A percentile compares a stretch with the other conserved stretches of the same genome.
Conservation (phyloP, 2,888 invertebrate genomes). For the Tipula vernalis region DNA sequence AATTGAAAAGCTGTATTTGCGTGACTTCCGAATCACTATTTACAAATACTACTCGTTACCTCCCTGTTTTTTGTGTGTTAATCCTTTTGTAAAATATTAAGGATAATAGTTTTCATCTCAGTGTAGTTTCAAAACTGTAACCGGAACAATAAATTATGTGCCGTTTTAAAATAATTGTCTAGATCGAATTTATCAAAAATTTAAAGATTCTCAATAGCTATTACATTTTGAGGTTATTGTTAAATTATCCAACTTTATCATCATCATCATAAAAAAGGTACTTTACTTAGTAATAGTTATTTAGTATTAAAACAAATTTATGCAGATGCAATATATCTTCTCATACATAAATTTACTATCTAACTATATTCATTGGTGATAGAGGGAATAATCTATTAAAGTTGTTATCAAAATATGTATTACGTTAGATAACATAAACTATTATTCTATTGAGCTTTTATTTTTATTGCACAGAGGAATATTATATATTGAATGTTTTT, state of each 20-base stretch:
- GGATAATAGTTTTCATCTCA: background rate
- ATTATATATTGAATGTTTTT: background rate
- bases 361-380: background rate
- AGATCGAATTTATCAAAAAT: background rate
- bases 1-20: too few species aligned
- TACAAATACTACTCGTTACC: too few species aligned
- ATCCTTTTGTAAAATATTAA: background rate
- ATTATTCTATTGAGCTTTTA: background rate
- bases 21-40: too few species aligned
- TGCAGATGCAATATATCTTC: background rate
- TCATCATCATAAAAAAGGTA: background rate
- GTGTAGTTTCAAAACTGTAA: background rate
- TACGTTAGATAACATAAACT: background rate
- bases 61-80: too few species aligned
- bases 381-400: background rate
- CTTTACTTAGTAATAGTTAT: background rate
- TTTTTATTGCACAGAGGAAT: background rate
- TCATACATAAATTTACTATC: background rate
- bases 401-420: background rate
- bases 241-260: background rate
- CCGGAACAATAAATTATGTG: background rate
- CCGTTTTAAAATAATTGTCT: background rate
- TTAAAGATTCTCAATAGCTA: background rate
- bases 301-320: background rate
- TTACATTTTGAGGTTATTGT: background rate